phyloP scores from a whole-genome alignment of 2,113 vertebrate genomes.

The Pyxicephalus adspersus region DNA sequence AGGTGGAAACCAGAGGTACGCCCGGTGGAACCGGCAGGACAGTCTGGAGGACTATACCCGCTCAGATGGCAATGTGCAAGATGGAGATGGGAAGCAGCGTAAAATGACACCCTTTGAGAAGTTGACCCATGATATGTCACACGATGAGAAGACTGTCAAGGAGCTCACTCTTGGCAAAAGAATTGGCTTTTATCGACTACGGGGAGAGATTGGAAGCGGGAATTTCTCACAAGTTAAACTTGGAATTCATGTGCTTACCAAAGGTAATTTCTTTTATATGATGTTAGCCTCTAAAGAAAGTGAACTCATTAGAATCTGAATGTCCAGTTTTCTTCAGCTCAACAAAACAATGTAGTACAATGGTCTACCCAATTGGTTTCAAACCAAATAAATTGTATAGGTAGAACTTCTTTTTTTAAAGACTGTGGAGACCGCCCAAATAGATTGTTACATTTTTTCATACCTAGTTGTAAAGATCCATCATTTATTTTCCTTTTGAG shows the following conservation, averaged over 20 bases:
- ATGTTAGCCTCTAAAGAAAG: too few species aligned
- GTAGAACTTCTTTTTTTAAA: too few species aligned
- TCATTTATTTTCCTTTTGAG: too few species aligned
- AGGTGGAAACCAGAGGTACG: constrained; percentile 65
- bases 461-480: too few species aligned
- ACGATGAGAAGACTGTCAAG: constrained; percentile 89
- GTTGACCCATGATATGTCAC: constrained; percentile 90
- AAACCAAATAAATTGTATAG: too few species aligned
- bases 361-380: too few species aligned
- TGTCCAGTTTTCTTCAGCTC: too few species aligned
- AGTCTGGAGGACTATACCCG: constrained; percentile 74
- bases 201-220: constrained; percentile 94
- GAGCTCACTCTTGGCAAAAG: constrained; percentile 92
- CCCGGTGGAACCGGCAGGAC: constrained; percentile 79
- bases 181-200: constrained; percentile 94
- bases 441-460: too few species aligned
- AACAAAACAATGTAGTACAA: too few species aligned
- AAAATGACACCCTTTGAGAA: constrained; percentile 88
- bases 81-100: constrained; percentile 72
- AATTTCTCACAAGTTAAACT: constrained; percentile 98
- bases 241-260: constrained; percentile 92
- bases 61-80: constrained; percentile 68
- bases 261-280: constrained; percentile 76
- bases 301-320: too few species aligned
- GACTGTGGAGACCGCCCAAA: too few species aligned